Percentiles rank a stretch among this genome's conserved stretches.
Evolutionary conservation across 2,888 invertebrate genomes (phyloP).

Genomic region (Arctia plantaginis): DNA sequence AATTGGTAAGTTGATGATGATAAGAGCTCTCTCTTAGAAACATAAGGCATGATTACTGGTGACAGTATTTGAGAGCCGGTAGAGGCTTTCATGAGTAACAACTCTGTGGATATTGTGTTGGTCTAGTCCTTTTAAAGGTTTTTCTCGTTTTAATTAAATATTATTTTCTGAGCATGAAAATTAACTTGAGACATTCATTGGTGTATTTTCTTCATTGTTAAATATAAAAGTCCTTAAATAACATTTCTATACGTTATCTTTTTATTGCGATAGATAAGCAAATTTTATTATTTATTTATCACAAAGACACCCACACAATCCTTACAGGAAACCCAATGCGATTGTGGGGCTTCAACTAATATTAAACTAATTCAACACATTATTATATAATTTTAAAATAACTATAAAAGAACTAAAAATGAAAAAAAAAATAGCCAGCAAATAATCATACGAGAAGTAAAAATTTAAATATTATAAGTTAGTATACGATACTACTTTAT

Average conservation of each 20-base stretch:
- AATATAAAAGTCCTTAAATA: background rate
- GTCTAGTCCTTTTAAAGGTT: constrained; percentile 3
- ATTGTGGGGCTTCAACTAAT: too few species aligned
- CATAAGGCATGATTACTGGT: constrained; percentile 74
- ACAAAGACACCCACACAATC: too few species aligned
- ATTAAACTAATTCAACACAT: too few species aligned
- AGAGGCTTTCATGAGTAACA: constrained; percentile 70
- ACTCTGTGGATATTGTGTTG: constrained; percentile 37
- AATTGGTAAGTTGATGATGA: constrained; percentile 90
- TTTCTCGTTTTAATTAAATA: background rate
- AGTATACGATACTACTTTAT: too few species aligned
- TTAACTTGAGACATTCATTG: background rate
- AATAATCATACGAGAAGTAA: too few species aligned
- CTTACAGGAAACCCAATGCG: too few species aligned
- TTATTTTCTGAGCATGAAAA: constrained; percentile 7
- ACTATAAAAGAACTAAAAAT: too few species aligned
- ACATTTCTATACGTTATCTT: background rate
- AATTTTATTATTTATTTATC: too few species aligned
- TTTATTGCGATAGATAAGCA: background rate
- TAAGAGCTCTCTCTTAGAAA: constrained; percentile 69
- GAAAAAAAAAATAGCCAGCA: too few species aligned
- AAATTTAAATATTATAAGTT: too few species aligned
- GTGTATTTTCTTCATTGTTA: background rate
- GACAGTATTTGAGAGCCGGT: constrained; percentile 72
- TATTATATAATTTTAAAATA: too few species aligned